Conservation (phyloP, 2,113 vertebrate species). For the Rhinolophus sinicus region DNA sequence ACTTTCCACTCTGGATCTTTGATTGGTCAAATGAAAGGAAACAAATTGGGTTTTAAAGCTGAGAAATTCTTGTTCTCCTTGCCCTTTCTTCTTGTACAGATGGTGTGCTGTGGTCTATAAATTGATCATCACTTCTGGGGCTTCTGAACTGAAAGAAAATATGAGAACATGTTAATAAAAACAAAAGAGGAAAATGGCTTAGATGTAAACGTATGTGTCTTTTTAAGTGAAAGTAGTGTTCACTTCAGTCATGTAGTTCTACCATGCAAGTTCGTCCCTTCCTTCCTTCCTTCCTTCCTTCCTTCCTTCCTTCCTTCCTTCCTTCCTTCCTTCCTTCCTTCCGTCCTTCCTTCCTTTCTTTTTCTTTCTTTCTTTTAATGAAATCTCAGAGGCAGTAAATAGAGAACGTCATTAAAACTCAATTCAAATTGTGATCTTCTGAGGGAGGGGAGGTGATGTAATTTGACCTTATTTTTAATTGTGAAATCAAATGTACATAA, state of each 20-base stretch:
- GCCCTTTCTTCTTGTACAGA: not conserved
- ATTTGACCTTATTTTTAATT: conserved; percentile 71
- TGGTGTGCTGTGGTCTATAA: not conserved
- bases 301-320: not conserved
- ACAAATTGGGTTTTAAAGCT: not conserved
- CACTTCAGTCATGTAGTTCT: not conserved
- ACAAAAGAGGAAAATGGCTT: not conserved
- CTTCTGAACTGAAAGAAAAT: not conserved
- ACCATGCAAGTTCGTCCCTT: not conserved
- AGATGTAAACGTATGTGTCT: not conserved
- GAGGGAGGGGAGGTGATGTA: conserved; percentile 70
- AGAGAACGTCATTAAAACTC: conserved; percentile 61
- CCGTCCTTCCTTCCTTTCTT: not conserved
- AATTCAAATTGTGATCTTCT: conserved; percentile 71
- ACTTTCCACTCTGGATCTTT: conserved; percentile 54
- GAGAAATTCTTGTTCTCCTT: not conserved
- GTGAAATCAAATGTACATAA: conserved; percentile 65
- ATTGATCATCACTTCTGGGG: not conserved
- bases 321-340: not conserved
- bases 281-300: not conserved
- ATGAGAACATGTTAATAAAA: not conserved
- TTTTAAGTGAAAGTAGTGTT: not conserved
- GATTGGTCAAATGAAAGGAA: conserved; percentile 20
- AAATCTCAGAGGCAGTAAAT: conserved; percentile 63
- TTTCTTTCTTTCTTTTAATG: not conserved